These are phyloP conservation scores for Xylota sylvarum DNA, from an alignment of 2,888 invertebrate species.

Conservation along the genomic window DNA sequence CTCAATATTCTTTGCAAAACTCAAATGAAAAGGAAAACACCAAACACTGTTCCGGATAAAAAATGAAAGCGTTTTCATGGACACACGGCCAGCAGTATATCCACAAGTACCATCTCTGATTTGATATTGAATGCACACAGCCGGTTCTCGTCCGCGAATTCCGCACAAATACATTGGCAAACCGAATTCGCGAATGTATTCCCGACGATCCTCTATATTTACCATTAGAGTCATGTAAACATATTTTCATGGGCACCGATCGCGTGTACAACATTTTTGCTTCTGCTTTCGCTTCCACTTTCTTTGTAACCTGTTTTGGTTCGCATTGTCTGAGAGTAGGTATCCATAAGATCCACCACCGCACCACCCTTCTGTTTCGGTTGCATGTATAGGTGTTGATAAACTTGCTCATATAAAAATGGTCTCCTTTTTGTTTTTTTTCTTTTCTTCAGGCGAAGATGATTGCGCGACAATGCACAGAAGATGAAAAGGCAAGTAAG, in stretches of 20 bases:
- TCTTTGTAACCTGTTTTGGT: slow-evolving; percentile 72
- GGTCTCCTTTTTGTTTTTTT: slow-evolving; percentile 30
- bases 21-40: slow-evolving; percentile 69
- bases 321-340: slow-evolving; percentile 42
- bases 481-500: slow-evolving; percentile 17
- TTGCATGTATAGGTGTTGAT: slow-evolving; percentile 38
- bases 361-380: not conserved
- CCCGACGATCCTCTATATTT: slow-evolving; percentile 34
- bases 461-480: slow-evolving; percentile 25
- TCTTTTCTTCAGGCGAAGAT: slow-evolving; percentile 16
- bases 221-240: slow-evolving; percentile 50
- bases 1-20: not conserved
- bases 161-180: slow-evolving; percentile 16
- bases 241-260: slow-evolving; percentile 73
- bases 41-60: slow-evolving; percentile 50
- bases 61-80: slow-evolving; percentile 76
- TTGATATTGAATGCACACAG: slow-evolving; percentile 42
- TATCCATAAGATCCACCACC: not conserved
- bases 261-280: slow-evolving; percentile 75
- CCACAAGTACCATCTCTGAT: slow-evolving; percentile 56
- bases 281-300: slow-evolving; percentile 76
- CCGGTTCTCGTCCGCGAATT: slow-evolving; percentile 39
- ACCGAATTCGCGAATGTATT: slow-evolving; percentile 21
- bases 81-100: slow-evolving; percentile 43
- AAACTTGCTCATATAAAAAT: slow-evolving; percentile 30